Percentiles rank a stretch among this genome's conserved stretches.
phyloP scores from a whole-genome alignment of 2,113 vertebrate genomes.

The Aegithalos caudatus region DNA sequence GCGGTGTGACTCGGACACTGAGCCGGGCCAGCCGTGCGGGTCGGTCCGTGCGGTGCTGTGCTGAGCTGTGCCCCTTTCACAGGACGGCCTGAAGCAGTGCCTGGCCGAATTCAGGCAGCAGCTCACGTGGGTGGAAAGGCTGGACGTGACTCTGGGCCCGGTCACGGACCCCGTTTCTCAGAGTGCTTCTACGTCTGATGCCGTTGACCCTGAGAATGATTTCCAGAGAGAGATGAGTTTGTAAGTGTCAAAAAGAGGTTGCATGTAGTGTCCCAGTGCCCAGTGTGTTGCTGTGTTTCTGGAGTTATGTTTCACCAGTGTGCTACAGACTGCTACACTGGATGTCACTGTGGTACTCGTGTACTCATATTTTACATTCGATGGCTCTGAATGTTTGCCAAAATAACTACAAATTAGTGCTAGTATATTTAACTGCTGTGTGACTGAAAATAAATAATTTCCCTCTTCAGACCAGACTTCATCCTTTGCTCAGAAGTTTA shows the following conservation, averaged over 20 bases:
- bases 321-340: rapidly evolving
- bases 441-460: not conserved
- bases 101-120: slow-evolving; percentile 81
- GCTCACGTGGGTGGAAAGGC: slow-evolving; percentile 89
- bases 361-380: not conserved
- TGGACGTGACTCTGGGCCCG: slow-evolving; percentile 83
- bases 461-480: not conserved
- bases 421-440: not conserved
- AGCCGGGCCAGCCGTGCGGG: not conserved
- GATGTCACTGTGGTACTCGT: not conserved
- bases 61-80: not conserved
- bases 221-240: slow-evolving; percentile 97
- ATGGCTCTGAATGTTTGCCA: not conserved
- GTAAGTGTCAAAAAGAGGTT: slow-evolving; percentile 71
- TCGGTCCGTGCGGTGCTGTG: not conserved
- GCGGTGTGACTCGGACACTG: rapidly evolving
- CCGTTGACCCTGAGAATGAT: slow-evolving; percentile 84
- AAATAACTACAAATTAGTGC: not conserved
- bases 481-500: not conserved
- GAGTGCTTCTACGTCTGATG: slow-evolving; percentile 7
- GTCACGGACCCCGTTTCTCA: slow-evolving; percentile 20
- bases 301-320: rapidly evolving
- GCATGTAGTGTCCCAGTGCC: rapidly evolving
- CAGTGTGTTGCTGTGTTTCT: rapidly evolving
- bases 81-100: slow-evolving; percentile 86